Conservation (phyloP, 2,888 invertebrate genomes). For the Vesta saturnalis region DNA sequence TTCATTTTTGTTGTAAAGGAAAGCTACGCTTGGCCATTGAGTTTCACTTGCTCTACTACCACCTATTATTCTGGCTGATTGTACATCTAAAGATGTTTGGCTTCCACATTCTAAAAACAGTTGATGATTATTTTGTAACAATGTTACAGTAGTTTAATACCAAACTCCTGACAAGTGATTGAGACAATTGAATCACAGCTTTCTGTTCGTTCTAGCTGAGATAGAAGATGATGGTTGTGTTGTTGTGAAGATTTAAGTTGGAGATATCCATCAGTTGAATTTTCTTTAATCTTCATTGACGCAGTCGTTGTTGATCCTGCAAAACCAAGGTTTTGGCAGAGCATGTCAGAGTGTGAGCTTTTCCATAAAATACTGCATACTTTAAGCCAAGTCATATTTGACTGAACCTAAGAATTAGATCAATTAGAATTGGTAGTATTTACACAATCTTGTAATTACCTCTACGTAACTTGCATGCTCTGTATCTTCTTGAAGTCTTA, state of each 20-base stretch:
- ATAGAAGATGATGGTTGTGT: constrained; percentile 55
- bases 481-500: constrained; percentile 42
- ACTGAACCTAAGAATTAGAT: constrained; percentile 30
- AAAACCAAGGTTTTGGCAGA: constrained; percentile 68
- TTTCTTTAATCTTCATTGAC: constrained; percentile 48
- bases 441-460: too few species aligned
- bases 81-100: constrained; percentile 53
- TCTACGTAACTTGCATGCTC: constrained; percentile 20
- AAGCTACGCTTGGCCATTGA: constrained; percentile 68
- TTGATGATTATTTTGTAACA: constrained; percentile 6
- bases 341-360: constrained; percentile 64
- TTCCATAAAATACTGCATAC: constrained; percentile 68
- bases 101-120: constrained; percentile 60
- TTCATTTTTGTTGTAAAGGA: constrained; percentile 62
- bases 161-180: constrained; percentile 67
- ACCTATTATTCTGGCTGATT: constrained; percentile 63
- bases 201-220: constrained; percentile 61
- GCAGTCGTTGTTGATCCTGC: constrained; percentile 59
- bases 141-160: constrained; percentile 48
- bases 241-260: constrained; percentile 48
- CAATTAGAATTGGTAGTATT: too few species aligned
- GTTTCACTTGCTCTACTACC: constrained; percentile 62
- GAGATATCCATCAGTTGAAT: constrained; percentile 46
- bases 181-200: constrained; percentile 64
- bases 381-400: constrained; percentile 58